Evolutionary conservation across 2,888 invertebrate species (phyloP).

Genomic region (Drosophila neoperkinsi): DNA sequence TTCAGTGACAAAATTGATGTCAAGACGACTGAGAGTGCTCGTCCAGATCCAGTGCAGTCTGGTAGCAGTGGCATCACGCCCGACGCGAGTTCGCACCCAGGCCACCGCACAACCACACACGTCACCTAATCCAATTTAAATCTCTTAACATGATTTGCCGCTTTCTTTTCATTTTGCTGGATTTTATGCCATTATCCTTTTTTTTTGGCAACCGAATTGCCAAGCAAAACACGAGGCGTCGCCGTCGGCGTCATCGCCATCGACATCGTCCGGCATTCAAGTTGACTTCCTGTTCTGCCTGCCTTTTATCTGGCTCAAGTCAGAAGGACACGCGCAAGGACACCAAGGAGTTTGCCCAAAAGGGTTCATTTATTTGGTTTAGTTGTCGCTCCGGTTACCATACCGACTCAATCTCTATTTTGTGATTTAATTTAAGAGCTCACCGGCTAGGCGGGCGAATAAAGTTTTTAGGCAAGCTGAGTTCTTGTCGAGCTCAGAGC

Average conservation of each 20-base stretch:
- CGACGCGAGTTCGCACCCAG: conserved; percentile 54
- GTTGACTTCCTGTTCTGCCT: conserved; percentile 75
- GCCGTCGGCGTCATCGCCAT: conserved; percentile 15
- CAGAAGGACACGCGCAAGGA: conserved; percentile 59
- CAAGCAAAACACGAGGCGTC: conserved; percentile 52
- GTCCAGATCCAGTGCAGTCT: conserved; percentile 17
- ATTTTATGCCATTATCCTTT: conserved; percentile 79
- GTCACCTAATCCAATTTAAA: conserved; percentile 81
- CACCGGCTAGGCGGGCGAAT: conserved; percentile 30
- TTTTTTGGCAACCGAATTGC: conserved; percentile 61
- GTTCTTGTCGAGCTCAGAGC: conserved; percentile 38
- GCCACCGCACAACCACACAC: conserved; percentile 38
- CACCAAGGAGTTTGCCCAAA: conserved; percentile 65
- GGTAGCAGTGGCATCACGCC: conserved; percentile 43
- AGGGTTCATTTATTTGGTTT: conserved; percentile 80
- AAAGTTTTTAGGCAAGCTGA: conserved; percentile 39
- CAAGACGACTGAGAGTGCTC: conserved; percentile 60
- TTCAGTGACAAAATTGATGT: conserved; percentile 77
- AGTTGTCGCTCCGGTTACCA: conserved; percentile 55
- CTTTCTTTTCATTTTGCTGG: conserved; percentile 81
- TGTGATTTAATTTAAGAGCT: conserved; percentile 80
- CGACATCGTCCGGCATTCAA: conserved; percentile 53
- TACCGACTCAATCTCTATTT: conserved; percentile 71
- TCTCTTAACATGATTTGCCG: conserved; percentile 83
- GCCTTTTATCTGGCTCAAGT: conserved; percentile 66